Evolutionary conservation across 2,888 invertebrate species (phyloP), one percentile per base, ranked within the genome.

Genomic region (Callinectes sapidus): DNA sequence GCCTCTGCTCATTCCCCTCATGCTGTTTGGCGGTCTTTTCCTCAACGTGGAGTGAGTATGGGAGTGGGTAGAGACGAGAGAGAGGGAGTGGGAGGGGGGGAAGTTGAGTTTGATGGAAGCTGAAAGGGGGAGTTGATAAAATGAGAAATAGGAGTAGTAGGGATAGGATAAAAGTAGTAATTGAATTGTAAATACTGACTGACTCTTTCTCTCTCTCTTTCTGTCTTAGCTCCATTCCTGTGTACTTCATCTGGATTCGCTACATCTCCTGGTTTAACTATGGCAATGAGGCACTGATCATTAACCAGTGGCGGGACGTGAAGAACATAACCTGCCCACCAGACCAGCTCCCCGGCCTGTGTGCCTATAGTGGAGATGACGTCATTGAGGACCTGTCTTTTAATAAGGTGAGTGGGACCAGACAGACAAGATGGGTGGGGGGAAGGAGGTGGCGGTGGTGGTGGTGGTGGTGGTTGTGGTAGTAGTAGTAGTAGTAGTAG

Each of bases 301-400:
- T 96, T 10, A 96, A 96, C 94, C 96, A 96, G 94, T 96, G 96
- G 96, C 88, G 94, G n/a, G 94, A 95, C 89, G 95, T 96, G 6
- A 94, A 95, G 8, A 85, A 95, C 77, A 95, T 96, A 77, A 93
- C 92, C 85, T 95, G 95, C 91, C 23, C 23, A 3, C n/a, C 39
- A 10, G 54, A 32, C 95, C 97, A 97, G 96, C 96, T 97, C 90
- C 97, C 97, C 2, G 98, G 98, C 95, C 97, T 97, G 0, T 97
- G 97, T 86, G 97, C 97, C 35, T 98, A 98, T 0, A 97, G 97
- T 93, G 97, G 95, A 28, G 28, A 92, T 23, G 92, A 97, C 89
- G 97, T 98, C 90, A 96, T 98, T 92, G 97, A 97, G 95, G 97
- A 97, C 0, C 97, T 97, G 48, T 97, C 97, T 95, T 98, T 98